These are phyloP conservation scores for Tipula vernalis DNA, from an alignment of 2,888 invertebrate genomes.

Conservation along the genomic window DNA sequence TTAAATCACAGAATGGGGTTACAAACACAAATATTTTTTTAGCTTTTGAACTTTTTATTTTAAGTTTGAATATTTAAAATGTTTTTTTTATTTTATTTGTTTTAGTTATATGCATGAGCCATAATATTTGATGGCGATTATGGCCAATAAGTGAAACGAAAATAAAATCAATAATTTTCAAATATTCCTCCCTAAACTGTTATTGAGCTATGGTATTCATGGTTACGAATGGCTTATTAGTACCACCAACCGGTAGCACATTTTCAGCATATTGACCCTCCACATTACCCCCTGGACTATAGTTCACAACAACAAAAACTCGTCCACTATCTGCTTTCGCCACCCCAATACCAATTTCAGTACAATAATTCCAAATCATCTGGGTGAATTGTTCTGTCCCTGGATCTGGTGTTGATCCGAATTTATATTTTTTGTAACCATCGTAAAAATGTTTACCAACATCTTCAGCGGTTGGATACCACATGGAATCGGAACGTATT, in stretches of 20 bases:
- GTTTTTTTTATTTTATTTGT: neutral
- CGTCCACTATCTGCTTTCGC: neutral
- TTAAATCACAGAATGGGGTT: too few species aligned
- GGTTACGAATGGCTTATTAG: neutral
- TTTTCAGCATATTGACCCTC: neutral
- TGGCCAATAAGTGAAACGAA: neutral
- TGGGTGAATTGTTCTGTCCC: neutral
- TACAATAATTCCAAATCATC: neutral
- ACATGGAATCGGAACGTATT: neutral
- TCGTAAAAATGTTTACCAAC: neutral
- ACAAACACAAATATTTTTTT: neutral
- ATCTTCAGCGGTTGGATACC: neutral
- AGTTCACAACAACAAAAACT: neutral
- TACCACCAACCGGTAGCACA: neutral
- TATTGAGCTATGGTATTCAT: neutral
- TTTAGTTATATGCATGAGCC: neutral
- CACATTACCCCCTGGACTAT: neutral
- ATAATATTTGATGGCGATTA: neutral
- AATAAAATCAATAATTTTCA: neutral
- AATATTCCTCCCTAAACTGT: neutral
- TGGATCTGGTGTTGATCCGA: neutral
- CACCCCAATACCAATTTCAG: neutral
- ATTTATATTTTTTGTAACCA: neutral
- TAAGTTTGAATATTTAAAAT: neutral
- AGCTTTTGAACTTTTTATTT: neutral